Evolutionary conservation across 2,797 vertebrate genomes (phyloP).

Genomic region (Myotis vivesi): DNA sequence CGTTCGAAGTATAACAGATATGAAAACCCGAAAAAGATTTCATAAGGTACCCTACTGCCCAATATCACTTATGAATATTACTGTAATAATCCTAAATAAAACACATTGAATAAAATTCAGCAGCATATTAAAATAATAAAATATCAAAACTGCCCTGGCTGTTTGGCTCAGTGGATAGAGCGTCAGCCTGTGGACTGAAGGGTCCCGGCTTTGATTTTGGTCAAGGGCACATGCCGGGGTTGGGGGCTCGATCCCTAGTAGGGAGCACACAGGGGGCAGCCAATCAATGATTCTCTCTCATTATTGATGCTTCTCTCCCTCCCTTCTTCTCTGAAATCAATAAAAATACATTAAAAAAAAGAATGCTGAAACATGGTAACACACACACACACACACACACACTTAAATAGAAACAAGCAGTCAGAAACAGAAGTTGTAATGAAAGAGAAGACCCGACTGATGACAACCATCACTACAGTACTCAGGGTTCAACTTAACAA

Average conservation of each 20-base stretch:
- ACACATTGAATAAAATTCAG: not conserved
- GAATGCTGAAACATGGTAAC: not conserved
- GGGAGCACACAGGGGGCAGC: too few relatives aligned
- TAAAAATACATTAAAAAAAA: not conserved
- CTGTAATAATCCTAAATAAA: not conserved
- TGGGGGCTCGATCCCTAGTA: too few relatives aligned
- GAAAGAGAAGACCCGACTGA: not conserved
- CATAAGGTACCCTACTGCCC: not conserved
- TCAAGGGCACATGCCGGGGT: too few relatives aligned
- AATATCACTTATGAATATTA: not conserved
- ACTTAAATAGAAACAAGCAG: not conserved
- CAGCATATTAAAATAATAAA: not conserved
- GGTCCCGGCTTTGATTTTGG: too few relatives aligned
- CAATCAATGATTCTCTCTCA: too few relatives aligned
- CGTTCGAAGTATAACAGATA: not conserved
- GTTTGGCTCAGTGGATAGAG: too few relatives aligned
- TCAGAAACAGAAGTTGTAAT: not conserved
- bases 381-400: not conserved
- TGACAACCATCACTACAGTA: not conserved
- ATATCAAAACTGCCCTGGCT: not conserved
- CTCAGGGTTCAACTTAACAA: not conserved
- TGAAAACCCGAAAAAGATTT: not conserved
- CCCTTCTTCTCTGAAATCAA: not conserved
- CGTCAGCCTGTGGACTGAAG: too few relatives aligned
- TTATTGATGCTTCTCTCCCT: too few relatives aligned